Evolutionary conservation across 1,140 invertebrate species (phyloP).

Genomic region (Melitaea cinxia): DNA sequence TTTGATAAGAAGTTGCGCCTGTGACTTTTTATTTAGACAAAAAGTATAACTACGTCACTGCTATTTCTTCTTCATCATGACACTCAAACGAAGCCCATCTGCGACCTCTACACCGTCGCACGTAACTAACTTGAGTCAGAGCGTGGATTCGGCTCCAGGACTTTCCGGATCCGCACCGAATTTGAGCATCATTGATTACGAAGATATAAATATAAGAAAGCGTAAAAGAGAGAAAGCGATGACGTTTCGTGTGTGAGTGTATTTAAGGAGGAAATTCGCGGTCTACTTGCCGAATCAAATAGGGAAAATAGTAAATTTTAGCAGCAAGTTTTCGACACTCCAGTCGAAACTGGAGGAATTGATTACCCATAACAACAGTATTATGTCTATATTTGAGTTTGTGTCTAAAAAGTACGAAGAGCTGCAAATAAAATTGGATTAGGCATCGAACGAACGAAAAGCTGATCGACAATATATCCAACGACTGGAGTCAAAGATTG

Average conservation of each 20-base stretch:
- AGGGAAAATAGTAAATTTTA: too few relatives aligned
- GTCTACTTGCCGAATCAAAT: too few relatives aligned
- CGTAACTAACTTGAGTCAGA: too few relatives aligned
- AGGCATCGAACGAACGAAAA: too few relatives aligned
- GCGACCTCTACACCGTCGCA: not conserved
- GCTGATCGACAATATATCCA: too few relatives aligned
- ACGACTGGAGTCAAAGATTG: not conserved
- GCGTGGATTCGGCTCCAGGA: not conserved
- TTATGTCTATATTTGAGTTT: conserved; percentile 8
- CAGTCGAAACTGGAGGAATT: conserved; percentile 7
- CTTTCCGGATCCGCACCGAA: too few relatives aligned
- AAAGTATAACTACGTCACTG: not conserved
- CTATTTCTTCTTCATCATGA: not conserved
- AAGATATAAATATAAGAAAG: too few relatives aligned
- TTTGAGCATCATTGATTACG: too few relatives aligned
- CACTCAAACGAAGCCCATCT: not conserved
- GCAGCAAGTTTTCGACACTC: too few relatives aligned
- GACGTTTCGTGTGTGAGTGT: too few relatives aligned
- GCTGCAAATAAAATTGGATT: conserved; percentile 3
- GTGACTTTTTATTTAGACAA: not conserved
- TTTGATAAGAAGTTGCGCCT: too few relatives aligned
- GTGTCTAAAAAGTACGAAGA: too few relatives aligned
- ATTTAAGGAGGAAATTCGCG: conserved; percentile 7
- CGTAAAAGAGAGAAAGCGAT: conserved; percentile 9
- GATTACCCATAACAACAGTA: not conserved